Evolutionary conservation across 1,140 invertebrate species (phyloP), one percentile per base, ranked within the genome.

Genomic region (Drosophila trapezifrons): DNA sequence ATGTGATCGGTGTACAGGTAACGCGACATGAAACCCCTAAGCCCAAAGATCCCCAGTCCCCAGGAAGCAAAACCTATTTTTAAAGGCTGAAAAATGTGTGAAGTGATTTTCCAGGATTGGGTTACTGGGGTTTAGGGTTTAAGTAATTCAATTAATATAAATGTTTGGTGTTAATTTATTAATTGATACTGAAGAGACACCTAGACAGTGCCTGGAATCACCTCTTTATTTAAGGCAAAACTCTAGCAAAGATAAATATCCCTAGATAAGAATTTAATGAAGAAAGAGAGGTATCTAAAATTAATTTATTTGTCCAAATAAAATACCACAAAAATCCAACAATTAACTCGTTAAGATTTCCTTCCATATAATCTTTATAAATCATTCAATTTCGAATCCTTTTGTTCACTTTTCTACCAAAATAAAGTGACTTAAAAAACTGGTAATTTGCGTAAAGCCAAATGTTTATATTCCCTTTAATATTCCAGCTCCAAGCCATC

Each of bases 1-100:
- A 89, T 80, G 17, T 67, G 65, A 40, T 87, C 83, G 6, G 63
- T 40, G 59, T 80, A 89, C 27, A 35, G 35, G 51, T 87, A 87
- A 9, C 40, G 69, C 12, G 79, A 46, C 83, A 86, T 86, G 3
- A 12, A 18, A 20, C 1, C 32, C 12, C 32, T 12, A 5, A 13
- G 1, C 12, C 4, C 4, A 9, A 4, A 32, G 32, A 13, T 35
- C 12, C 12, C 38, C 47, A 32, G 29, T 32, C 10, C n/a, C n/a
- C 25, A 17, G n/a, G 10, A 29, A 29, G 5, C 47, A 2, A 49
- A 15, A 1, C 9, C 25, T 25, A 49, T 49, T 2, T 17, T 17
- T 5, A 12, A 17, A 49, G 4, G 1, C 8, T 38, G 15, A 8
- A 0, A 52, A 15, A 35, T 20, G 1, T 10, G 1, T n/a, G n/a